phyloP scores from a whole-genome alignment of 2,888 invertebrate species.

The Adelognathus sp. region DNA sequence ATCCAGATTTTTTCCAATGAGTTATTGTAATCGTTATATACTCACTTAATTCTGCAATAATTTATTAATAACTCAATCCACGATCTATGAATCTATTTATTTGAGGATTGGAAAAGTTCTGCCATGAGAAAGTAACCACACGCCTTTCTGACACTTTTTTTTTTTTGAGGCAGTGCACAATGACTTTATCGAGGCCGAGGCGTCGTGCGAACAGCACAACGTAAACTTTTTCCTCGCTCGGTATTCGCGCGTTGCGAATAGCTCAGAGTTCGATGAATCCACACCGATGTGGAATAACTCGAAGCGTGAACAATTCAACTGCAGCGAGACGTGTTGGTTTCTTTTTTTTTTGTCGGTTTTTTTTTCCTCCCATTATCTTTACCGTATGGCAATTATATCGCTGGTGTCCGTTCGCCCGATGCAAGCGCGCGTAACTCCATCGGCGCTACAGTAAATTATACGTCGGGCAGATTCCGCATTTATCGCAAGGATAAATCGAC shows the following conservation, averaged over 20 bases:
- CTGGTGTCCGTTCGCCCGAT: conserved; percentile 10
- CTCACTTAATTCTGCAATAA: too few relatives aligned
- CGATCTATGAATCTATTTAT: too few relatives aligned
- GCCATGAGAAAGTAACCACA: background rate
- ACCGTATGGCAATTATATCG: conserved; percentile 21
- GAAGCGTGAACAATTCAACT: conserved; percentile 1
- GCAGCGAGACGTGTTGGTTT: background rate
- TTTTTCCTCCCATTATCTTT: background rate
- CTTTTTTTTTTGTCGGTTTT: background rate
- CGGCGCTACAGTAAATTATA: background rate
- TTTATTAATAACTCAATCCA: too few relatives aligned
- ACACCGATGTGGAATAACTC: background rate
- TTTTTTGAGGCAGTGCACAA: background rate
- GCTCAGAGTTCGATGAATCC: conserved; percentile 10
- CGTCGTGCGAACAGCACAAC: background rate
- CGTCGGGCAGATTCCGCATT: conserved; percentile 46
- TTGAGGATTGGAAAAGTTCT: background rate
- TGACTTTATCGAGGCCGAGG: background rate
- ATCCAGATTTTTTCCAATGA: too few relatives aligned
- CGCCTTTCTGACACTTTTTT: too few relatives aligned
- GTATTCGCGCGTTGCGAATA: background rate
- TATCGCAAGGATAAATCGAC: conserved; percentile 59
- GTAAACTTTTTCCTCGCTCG: background rate
- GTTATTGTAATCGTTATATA: too few relatives aligned
- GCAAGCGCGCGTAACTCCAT: conserved; percentile 24